Evolutionary conservation across 2,797 vertebrate species (phyloP).

Genomic region (Manis crassicaudata): DNA sequence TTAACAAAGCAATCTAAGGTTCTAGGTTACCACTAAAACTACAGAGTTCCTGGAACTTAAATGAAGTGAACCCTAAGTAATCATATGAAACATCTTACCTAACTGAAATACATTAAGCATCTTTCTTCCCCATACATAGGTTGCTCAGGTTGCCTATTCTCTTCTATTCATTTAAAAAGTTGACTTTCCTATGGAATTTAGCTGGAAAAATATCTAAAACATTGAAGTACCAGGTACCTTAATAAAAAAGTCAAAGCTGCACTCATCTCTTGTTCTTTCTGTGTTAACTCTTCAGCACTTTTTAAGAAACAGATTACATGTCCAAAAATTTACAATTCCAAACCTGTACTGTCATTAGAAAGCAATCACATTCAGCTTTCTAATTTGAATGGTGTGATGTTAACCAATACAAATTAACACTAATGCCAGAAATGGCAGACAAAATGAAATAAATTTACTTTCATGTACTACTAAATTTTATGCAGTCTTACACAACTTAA

Average conservation of each 20-base stretch:
- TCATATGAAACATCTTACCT: not conserved
- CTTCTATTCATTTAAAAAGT: not conserved
- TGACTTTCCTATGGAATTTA: not conserved
- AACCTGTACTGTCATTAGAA: not conserved
- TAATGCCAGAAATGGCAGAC: not conserved
- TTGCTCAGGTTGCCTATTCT: not conserved
- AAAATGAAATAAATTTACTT: not conserved
- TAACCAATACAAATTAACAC: not conserved
- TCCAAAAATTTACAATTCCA: not conserved
- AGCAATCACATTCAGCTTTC: conserved; percentile 8
- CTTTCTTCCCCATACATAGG: not conserved
- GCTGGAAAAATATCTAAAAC: not conserved
- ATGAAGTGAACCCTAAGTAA: not conserved
- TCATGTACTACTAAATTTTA: not conserved
- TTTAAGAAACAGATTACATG: not conserved
- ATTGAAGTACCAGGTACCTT: not conserved
- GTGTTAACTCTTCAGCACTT: not conserved
- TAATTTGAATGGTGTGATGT: not conserved
- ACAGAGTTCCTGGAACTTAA: not conserved
- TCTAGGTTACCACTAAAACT: not conserved
- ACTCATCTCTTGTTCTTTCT: not conserved
- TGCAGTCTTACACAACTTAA: not conserved
- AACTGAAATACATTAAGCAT: not conserved
- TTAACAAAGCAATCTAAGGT: not conserved
- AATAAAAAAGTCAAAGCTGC: not conserved